These are phyloP conservation scores for Scolopax bukidnonensis DNA, from an alignment of 2,797 vertebrate genomes.

Conservation along the genomic window DNA sequence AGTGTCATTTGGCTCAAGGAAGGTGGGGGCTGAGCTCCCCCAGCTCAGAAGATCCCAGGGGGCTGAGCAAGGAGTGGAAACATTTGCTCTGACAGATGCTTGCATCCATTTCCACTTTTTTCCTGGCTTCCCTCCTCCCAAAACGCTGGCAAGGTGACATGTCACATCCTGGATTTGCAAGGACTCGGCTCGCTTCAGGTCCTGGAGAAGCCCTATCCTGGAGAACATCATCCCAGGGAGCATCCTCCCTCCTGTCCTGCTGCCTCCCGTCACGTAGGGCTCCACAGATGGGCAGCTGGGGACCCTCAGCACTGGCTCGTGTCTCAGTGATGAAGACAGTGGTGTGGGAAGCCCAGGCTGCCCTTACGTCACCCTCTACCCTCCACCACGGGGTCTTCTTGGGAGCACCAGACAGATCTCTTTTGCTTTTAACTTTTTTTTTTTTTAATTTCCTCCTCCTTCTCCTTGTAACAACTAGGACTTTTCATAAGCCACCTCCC, in stretches of 20 bases:
- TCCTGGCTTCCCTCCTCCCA: not conserved
- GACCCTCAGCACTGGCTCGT: fast-evolving
- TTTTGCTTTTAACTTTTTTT: not conserved
- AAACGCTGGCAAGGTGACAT: fast-evolving
- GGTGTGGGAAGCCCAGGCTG: not conserved
- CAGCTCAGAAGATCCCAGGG: not conserved
- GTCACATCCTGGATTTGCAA: fast-evolving
- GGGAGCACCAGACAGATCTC: fast-evolving
- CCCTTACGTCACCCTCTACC: not conserved
- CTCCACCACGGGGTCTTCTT: not conserved
- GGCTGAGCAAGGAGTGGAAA: not conserved
- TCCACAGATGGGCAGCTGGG: not conserved
- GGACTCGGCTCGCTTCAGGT: not conserved
- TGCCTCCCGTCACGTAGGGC: not conserved
- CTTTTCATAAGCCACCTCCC: not conserved
- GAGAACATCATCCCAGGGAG: not conserved
- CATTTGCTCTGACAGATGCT: not conserved
- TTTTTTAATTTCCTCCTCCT: too few relatives aligned
- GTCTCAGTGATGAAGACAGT: not conserved
- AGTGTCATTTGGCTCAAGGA: not conserved
- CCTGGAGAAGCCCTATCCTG: not conserved
- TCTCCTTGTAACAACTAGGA: not conserved
- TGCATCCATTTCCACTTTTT: not conserved
- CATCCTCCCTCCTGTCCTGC: not conserved
- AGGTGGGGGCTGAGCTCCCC: not conserved